Conservation (phyloP, 1,140 invertebrate species). For the Gryon sp. region DNA sequence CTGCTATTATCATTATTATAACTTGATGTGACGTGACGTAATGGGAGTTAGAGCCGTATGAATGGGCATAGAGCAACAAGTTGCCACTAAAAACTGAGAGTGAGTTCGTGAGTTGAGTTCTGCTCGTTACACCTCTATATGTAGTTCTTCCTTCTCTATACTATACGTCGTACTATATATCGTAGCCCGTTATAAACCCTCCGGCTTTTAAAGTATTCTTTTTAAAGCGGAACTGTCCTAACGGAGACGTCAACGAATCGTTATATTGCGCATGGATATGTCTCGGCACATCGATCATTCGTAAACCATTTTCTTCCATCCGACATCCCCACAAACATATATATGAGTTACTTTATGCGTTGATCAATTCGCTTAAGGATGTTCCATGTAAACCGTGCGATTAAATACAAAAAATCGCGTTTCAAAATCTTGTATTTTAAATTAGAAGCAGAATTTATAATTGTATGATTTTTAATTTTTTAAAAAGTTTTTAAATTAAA, state of each 20-base stretch:
- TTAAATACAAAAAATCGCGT: no score
- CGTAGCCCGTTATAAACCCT: slow-evolving; percentile 78
- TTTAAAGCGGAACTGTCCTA: slow-evolving; percentile 79
- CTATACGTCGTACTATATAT: slow-evolving; percentile 76
- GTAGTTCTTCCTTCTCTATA: slow-evolving; percentile 80
- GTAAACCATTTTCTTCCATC: slow-evolving; percentile 47
- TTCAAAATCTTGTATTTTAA: no score
- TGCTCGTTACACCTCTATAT: slow-evolving; percentile 81
- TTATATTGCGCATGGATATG: slow-evolving; percentile 70
- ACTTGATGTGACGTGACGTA: slow-evolving; percentile 80
- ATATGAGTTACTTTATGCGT: slow-evolving; percentile 14
- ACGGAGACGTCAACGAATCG: slow-evolving; percentile 74
- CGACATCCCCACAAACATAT: slow-evolving; percentile 36
- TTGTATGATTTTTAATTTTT: no score
- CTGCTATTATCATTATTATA: slow-evolving; percentile 78
- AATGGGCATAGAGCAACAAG: slow-evolving; percentile 80
- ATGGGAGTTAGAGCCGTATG: slow-evolving; percentile 80
- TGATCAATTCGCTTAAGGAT: no score
- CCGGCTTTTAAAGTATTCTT: slow-evolving; percentile 80
- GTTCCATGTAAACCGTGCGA: no score
- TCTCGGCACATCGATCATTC: slow-evolving; percentile 66
- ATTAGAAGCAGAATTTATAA: no score
- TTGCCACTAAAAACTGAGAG: slow-evolving; percentile 81
- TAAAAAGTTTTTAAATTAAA: no score
- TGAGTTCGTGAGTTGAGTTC: slow-evolving; percentile 81